Conservation (phyloP, 2,888 invertebrate genomes). For the Philopedon plagiatum region DNA sequence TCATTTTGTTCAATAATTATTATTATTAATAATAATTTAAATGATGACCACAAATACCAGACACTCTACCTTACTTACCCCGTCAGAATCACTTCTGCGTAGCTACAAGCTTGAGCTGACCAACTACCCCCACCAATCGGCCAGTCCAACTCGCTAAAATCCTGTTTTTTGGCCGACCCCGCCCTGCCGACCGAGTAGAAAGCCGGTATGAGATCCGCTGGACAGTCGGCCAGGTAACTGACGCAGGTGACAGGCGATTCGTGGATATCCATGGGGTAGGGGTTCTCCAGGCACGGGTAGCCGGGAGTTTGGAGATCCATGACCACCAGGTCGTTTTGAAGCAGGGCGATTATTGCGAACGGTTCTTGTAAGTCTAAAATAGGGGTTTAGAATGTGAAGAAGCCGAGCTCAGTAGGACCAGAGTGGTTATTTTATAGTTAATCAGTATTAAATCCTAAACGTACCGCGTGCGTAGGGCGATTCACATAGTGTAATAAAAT, state of each 20-base stretch:
- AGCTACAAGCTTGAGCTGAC: slow-evolving; percentile 96
- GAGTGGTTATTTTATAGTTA: not conserved
- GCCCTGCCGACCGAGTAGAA: slow-evolving; percentile 95
- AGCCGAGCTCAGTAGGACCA: too few species aligned
- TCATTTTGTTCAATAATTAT: too few species aligned
- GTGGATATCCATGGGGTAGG: slow-evolving; percentile 99
- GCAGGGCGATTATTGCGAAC: slow-evolving; percentile 96
- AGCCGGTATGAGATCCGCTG: slow-evolving; percentile 97
- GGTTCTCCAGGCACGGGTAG: slow-evolving; percentile 99
- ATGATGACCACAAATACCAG: too few species aligned
- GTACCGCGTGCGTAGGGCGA: slow-evolving; percentile 93
- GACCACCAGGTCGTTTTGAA: slow-evolving; percentile 98
- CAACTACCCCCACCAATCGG: slow-evolving; percentile 97
- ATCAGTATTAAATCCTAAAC: slow-evolving; percentile 54
- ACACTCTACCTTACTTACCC: too few species aligned
- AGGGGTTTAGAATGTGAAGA: not conserved
- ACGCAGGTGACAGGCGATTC: slow-evolving; percentile 98
- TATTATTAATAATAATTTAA: too few species aligned
- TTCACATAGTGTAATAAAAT: slow-evolving; percentile 96
- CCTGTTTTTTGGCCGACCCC: slow-evolving; percentile 80
- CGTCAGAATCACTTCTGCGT: slow-evolving; percentile 98
- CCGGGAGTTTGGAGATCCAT: slow-evolving; percentile 96
- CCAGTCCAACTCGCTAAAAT: slow-evolving; percentile 95
- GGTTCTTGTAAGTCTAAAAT: slow-evolving; percentile 95
- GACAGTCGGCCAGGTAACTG: slow-evolving; percentile 97